Conservation (phyloP, 1,140 invertebrate genomes). For the Leptonema lineaticorne region DNA sequence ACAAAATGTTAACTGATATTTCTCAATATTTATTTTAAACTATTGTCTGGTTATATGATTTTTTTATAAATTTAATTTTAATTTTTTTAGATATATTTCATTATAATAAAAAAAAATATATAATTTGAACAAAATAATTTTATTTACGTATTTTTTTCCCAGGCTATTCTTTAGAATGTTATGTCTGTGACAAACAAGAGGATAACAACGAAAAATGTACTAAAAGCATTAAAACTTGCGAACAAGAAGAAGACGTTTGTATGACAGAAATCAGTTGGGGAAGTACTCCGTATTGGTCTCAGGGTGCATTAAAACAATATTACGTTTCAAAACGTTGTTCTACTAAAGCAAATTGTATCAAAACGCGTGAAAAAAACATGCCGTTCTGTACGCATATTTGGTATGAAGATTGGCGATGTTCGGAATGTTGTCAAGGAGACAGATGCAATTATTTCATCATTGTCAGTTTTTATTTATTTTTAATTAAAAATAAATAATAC, state of each 20-base stretch:
- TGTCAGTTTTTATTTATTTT: conserved; percentile 64
- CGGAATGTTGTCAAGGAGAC: conserved; percentile 95
- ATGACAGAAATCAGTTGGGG: conserved; percentile 89
- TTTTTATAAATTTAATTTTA: neutral
- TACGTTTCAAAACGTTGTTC: conserved; percentile 93
- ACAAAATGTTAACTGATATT: no score
- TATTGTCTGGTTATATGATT: neutral
- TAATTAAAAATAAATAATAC: neutral
- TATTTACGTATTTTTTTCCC: conserved; percentile 29
- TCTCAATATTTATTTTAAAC: no score
- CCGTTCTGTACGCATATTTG: conserved; percentile 88
- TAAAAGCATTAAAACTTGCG: conserved; percentile 88
- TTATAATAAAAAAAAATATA: neutral
- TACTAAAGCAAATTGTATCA: conserved; percentile 75
- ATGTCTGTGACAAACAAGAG: conserved; percentile 91
- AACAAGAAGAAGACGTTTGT: conserved; percentile 84
- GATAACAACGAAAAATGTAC: conserved; percentile 92
- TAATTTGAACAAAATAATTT: neutral
- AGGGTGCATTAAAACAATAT: conserved; percentile 89
- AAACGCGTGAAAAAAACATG: conserved; percentile 67
- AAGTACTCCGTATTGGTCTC: conserved; percentile 92
- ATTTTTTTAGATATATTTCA: neutral
- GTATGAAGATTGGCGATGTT: conserved; percentile 97
- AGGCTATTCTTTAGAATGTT: conserved; percentile 84
- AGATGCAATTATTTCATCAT: conserved; percentile 96